Conservation (phyloP, 2,888 invertebrate genomes). For the Apantesis nais region DNA sequence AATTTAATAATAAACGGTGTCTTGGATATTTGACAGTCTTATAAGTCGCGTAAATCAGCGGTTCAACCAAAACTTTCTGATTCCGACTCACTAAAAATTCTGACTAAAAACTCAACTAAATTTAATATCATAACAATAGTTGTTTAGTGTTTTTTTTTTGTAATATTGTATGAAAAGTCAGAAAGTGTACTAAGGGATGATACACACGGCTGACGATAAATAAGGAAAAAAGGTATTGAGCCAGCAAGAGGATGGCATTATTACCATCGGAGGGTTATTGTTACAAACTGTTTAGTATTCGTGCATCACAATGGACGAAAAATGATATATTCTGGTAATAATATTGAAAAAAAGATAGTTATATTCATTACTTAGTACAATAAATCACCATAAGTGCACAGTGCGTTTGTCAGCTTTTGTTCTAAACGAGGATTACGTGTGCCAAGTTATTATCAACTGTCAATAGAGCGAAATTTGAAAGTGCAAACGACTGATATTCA, state of each 20-base stretch:
- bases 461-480: not conserved
- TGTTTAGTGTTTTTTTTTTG: conserved; percentile 24
- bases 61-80: not conserved
- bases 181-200: conserved; percentile 39
- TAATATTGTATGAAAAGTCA: conserved; percentile 40
- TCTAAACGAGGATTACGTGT: conserved; percentile 28
- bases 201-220: conserved; percentile 60
- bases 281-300: conserved; percentile 49
- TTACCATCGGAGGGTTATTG: conserved; percentile 56
- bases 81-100: no score
- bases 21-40: not conserved
- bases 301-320: conserved; percentile 40
- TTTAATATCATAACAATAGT: conserved; percentile 29
- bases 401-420: conserved; percentile 7
- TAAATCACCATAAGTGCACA: not conserved
- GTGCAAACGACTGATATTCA: not conserved
- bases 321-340: conserved; percentile 33
- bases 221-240: conserved; percentile 56
- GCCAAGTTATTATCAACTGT: conserved; percentile 27
- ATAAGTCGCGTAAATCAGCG: not conserved
- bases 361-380: conserved; percentile 7
- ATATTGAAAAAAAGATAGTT: conserved; percentile 34
- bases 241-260: conserved; percentile 51
- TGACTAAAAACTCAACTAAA: not conserved
- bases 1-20: not conserved